Percentiles rank a stretch among this genome's conserved stretches.
These are phyloP conservation scores for Mythimna impura DNA, from an alignment of 2,888 invertebrate species.

Conservation along the genomic window DNA sequence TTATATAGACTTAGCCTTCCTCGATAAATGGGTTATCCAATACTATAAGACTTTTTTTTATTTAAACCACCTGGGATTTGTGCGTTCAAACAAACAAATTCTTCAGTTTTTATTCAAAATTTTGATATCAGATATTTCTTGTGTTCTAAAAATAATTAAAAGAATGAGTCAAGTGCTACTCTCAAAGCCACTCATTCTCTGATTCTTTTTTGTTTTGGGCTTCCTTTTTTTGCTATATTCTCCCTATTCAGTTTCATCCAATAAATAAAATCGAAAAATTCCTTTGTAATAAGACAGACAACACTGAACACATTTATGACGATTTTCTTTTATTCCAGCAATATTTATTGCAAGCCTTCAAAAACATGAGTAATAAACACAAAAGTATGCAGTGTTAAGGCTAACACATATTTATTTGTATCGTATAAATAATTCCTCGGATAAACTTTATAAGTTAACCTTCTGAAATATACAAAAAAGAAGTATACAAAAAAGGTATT, in stretches of 20 bases:
- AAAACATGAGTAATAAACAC: neutral
- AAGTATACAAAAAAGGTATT: neutral
- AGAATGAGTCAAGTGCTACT: constrained; percentile 9
- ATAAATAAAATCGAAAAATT: constrained; percentile 5
- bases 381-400: neutral
- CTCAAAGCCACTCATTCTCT: neutral
- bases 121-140: neutral
- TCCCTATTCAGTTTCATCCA: neutral
- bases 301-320: neutral
- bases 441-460: no score
- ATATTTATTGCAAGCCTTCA: neutral
- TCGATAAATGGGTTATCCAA: no score
- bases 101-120: no score
- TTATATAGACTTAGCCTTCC: no score
- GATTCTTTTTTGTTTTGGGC: constrained; percentile 1
- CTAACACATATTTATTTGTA: no score
- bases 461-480: neutral
- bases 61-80: no score
- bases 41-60: no score
- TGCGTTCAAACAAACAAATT: no score
- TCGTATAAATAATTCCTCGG: no score
- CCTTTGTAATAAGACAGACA: constrained; percentile 9
- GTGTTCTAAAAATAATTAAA: constrained; percentile 12
- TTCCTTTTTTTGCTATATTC: neutral
- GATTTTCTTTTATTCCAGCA: neutral